phyloP scores from a whole-genome alignment of 2,797 vertebrate genomes.

The Siniperca undulata region DNA sequence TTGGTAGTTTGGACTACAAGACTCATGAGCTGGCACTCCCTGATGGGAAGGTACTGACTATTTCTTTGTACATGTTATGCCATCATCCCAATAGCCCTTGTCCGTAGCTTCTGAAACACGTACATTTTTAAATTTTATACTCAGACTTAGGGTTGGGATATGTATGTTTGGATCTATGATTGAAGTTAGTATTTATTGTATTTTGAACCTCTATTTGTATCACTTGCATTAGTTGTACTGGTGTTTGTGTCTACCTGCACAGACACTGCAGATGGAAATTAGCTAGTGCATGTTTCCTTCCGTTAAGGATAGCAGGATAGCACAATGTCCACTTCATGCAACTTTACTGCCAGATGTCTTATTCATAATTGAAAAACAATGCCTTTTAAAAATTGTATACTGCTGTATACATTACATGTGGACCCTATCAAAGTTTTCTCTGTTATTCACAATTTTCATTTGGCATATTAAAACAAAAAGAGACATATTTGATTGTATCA shows the following conservation, averaged over 20 bases:
- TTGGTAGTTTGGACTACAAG: slow-evolving; percentile 90
- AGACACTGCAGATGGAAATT: neutral
- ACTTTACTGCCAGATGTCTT: neutral
- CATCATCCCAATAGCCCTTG: neutral
- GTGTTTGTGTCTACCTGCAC: too few relatives aligned
- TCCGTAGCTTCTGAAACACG: neutral
- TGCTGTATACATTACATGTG: neutral
- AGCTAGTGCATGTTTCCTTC: neutral
- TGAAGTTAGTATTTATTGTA: too few relatives aligned
- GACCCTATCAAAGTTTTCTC: too few relatives aligned
- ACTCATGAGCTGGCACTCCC: slow-evolving; percentile 84
- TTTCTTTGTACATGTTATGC: neutral
- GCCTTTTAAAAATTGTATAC: neutral
- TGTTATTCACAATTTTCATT: neutral
- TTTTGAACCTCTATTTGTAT: too few relatives aligned
- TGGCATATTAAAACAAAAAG: neutral
- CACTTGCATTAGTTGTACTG: too few relatives aligned
- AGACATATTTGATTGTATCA: neutral
- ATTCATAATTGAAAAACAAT: slow-evolving; percentile 3
- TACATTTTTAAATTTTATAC: neutral
- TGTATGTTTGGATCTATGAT: too few relatives aligned
- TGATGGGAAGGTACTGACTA: slow-evolving; percentile 85
- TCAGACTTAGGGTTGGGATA: neutral
- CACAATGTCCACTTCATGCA: neutral
- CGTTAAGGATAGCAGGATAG: neutral